These are phyloP conservation scores for Nyctibius grandis DNA, from an alignment of 2,797 vertebrate species.

Conservation along the genomic window DNA sequence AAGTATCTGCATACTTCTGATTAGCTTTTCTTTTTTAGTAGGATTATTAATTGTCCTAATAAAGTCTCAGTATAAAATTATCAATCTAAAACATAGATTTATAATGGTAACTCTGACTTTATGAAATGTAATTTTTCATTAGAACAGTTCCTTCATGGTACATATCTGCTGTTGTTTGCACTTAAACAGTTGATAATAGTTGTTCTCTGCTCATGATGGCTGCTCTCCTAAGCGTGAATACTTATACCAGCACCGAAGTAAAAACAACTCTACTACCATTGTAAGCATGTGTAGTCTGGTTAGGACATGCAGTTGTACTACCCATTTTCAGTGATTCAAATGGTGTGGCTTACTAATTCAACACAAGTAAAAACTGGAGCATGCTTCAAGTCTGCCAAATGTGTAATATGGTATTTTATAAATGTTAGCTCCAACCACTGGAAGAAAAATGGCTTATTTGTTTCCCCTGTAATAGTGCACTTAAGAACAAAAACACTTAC, in stretches of 20 bases:
- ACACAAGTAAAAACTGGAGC: background rate
- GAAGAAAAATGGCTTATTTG: constrained; percentile 38
- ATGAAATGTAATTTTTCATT: background rate
- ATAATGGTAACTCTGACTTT: background rate
- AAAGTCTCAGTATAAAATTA: background rate
- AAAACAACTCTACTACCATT: background rate
- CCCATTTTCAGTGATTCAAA: background rate
- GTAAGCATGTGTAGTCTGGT: background rate
- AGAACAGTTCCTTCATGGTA: background rate
- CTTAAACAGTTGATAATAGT: background rate
- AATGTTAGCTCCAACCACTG: background rate
- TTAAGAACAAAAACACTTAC: constrained; percentile 27
- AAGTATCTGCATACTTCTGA: background rate
- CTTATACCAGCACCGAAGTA: background rate
- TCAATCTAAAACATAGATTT: background rate
- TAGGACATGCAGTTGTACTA: background rate
- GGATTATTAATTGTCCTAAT: background rate
- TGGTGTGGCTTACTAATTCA: background rate
- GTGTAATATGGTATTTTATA: background rate
- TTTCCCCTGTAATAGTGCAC: background rate
- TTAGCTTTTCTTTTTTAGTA: background rate
- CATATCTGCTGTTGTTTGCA: background rate
- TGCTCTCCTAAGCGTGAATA: background rate
- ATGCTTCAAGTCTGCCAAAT: background rate
- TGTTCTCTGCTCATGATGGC: background rate